Conservation (phyloP, 2,888 invertebrate genomes). For the Trachelus stipa region DNA sequence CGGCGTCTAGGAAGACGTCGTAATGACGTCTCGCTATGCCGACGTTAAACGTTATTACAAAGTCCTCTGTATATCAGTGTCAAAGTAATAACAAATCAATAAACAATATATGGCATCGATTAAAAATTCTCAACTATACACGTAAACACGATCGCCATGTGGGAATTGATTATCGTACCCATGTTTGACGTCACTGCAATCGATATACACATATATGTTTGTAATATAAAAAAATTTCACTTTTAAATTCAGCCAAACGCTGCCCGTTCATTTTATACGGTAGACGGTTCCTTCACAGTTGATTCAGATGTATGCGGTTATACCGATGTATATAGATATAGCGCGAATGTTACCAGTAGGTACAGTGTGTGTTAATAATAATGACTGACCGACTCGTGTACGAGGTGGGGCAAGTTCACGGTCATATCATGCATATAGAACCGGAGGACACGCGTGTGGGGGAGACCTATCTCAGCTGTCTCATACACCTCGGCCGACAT, state of each 20-base stretch:
- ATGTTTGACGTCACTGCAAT: not conserved
- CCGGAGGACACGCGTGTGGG: conserved; percentile 16
- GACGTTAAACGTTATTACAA: not conserved
- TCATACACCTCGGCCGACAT: conserved; percentile 14
- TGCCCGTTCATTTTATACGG: not conserved
- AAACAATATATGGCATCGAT: not conserved
- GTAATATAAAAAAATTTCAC: not conserved
- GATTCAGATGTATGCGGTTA: not conserved
- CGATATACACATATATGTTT: not conserved
- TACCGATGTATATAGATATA: not conserved
- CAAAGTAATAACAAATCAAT: not conserved
- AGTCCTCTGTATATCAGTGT: not conserved
- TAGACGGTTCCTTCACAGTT: not conserved
- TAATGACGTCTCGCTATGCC: not conserved
- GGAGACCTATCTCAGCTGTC: conserved; percentile 15
- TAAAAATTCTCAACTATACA: not conserved
- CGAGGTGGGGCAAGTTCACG: conserved; percentile 61
- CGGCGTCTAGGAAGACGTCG: conserved; percentile 26
- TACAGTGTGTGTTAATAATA: conserved; percentile 52
- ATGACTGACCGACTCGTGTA: conserved; percentile 52
- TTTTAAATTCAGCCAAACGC: not conserved
- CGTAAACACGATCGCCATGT: not conserved
- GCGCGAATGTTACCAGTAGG: not conserved
- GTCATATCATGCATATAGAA: conserved; percentile 49
- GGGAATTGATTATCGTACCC: not conserved